Evolutionary conservation across 2,797 vertebrate genomes (phyloP).

Genomic region (Momotus momota): DNA sequence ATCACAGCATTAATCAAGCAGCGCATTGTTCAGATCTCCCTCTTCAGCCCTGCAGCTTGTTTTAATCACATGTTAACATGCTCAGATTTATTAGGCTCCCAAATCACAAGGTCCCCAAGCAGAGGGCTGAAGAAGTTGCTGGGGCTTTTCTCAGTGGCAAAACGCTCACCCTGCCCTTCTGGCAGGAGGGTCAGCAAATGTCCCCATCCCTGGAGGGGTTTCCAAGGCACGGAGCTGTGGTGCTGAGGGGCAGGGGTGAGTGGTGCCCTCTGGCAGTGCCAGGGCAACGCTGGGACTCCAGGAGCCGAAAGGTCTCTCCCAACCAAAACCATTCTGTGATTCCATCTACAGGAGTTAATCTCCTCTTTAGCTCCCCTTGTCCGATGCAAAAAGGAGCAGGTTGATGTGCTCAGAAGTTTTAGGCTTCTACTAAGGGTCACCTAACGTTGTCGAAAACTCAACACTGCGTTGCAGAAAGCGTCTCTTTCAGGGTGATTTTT

Average conservation of each 20-base stretch:
- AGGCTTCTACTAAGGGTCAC: background rate
- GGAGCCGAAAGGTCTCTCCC: background rate
- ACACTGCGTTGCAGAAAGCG: background rate
- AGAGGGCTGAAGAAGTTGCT: background rate
- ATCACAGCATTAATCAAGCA: background rate
- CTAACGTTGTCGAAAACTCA: background rate
- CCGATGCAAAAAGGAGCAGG: background rate
- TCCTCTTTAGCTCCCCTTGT: background rate
- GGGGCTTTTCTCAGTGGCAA: background rate
- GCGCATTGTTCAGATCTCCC: background rate
- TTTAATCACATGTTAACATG: background rate
- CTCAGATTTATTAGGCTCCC: background rate
- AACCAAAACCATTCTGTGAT: background rate
- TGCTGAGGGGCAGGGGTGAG: background rate
- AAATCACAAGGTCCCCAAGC: background rate
- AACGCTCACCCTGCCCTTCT: background rate
- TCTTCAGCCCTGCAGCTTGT: background rate
- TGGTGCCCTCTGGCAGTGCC: background rate
- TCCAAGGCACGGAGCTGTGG: background rate
- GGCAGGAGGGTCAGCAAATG: background rate
- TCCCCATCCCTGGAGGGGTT: background rate
- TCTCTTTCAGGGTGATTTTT: background rate
- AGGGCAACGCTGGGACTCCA: background rate
- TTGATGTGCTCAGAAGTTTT: background rate
- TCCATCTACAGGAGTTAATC: background rate